Base-by-base conservation (phyloP, 2,797 vertebrate genomes). In the Bucorvus abyssinicus region DNA sequence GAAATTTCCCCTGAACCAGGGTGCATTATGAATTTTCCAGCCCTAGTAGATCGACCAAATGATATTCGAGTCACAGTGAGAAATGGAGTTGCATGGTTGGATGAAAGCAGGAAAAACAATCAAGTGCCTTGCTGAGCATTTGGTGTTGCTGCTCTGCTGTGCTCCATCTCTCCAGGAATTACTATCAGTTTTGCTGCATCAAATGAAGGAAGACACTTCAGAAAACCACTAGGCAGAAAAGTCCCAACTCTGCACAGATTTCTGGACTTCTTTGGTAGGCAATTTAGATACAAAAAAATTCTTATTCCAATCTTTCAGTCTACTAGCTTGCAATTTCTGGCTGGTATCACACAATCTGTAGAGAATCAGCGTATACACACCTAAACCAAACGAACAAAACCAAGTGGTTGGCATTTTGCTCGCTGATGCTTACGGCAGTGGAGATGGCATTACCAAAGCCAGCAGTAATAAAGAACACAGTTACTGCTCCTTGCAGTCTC, bases 41-140 rank as follows among this genome's bases (percentile, higher is more conserved):
- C 36, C 36, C 70, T 74, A 14, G 44, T 10, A 89, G 87, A 90
- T 57, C 0, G 0, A 44, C 77, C 71, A 70, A 91, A 84, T 69
- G 87, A 84, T 92, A 95, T 89, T 90, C 73, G 87, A 94, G 59
- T 90, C 87, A 73, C 36, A 63, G 70, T 52, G 83, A 96, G 90
- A 76, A 93, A 96, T 90, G 80, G 56, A 96, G 67, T 73, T 82
- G 59, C 83, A 90, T 32, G 87, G 85, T 67, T 94, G 94, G 80
- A 60, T 87, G 88, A 87, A 77, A 90, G 52, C 49, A 84, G 56
- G 71, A 47, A 94, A 96, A 94, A 42, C 83, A 91, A 93, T 87
- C 91, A 87, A 84, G 68, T 71, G 77, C 83, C 63, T 93, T 94
- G 63, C 77, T 90, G 83, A 90, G 67, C n/a, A 82, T 60, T 63